phyloP scores from a whole-genome alignment of 2,797 vertebrate species.

The Sebastes paucispinis region DNA sequence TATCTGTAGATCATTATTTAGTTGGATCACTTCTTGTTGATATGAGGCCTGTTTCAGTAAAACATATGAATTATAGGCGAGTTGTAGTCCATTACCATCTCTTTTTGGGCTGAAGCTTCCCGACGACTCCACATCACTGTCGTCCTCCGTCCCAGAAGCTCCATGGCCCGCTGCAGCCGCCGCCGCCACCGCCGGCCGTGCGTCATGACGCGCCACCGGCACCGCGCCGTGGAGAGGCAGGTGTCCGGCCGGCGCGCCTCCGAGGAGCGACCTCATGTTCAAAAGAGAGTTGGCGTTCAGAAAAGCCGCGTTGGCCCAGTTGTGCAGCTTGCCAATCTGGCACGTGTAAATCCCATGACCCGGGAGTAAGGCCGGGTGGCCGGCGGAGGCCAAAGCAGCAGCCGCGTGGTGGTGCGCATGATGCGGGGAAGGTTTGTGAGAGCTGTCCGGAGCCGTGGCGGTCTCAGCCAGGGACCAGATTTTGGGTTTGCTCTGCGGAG shows the following conservation, averaged over 20 bases:
- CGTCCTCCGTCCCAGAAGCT: slow-evolving; percentile 84
- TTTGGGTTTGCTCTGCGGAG: slow-evolving; percentile 93
- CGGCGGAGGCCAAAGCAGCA: slow-evolving; percentile 83
- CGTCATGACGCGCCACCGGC: slow-evolving; percentile 76
- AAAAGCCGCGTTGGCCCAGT: slow-evolving; percentile 97
- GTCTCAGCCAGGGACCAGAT: slow-evolving; percentile 99
- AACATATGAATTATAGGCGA: background rate
- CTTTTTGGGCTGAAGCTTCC: slow-evolving; percentile 91
- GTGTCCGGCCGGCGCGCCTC: slow-evolving; percentile 87
- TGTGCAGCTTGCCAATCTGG: slow-evolving; percentile 97
- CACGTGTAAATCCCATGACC: slow-evolving; percentile 98
- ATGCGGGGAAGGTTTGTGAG: slow-evolving; percentile 83
- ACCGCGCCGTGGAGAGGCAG: slow-evolving; percentile 86
- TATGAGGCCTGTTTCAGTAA: background rate
- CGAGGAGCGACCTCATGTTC: slow-evolving; percentile 94
- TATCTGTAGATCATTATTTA: background rate
- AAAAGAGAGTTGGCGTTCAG: slow-evolving; percentile 94
- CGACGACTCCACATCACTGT: slow-evolving; percentile 88
- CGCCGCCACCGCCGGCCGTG: slow-evolving; percentile 73
- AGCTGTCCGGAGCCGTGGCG: slow-evolving; percentile 92
- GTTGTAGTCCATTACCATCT: slow-evolving; percentile 83
- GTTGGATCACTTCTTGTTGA: background rate
- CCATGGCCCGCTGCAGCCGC: slow-evolving; percentile 63
- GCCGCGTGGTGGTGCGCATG: slow-evolving; percentile 75
- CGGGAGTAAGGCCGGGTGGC: slow-evolving; percentile 94